Evolutionary conservation across 2,888 invertebrate species (phyloP).

Genomic region (Sycophila texana): DNA sequence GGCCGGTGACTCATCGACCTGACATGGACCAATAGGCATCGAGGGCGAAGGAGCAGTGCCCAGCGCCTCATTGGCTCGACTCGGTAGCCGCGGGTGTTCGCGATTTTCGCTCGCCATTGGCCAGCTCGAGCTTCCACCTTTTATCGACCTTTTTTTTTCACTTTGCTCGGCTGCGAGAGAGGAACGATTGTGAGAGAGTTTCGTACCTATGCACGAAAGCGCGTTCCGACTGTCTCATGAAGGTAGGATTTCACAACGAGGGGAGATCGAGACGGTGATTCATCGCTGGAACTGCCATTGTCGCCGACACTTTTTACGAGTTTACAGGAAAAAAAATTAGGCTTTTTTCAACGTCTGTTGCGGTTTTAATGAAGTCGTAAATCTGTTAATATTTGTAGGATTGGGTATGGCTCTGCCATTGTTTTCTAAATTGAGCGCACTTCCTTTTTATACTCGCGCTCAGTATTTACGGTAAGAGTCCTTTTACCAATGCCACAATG

Average conservation of each 20-base stretch:
- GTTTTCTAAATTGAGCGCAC: background rate
- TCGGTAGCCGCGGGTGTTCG: conserved; percentile 60
- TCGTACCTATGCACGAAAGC: conserved; percentile 31
- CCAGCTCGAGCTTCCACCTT: conserved; percentile 6
- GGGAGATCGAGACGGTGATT: conserved; percentile 47
- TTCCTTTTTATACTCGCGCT: too few species aligned
- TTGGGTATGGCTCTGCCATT: background rate
- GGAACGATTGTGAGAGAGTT: conserved; percentile 45
- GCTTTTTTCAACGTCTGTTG: conserved; percentile 18
- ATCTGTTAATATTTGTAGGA: conserved; percentile 1
- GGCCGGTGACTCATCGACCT: conserved; percentile 62
- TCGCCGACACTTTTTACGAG: conserved; percentile 43
- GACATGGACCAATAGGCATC: conserved; percentile 64
- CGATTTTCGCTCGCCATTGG: conserved; percentile 57
- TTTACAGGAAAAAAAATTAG: conserved; percentile 46
- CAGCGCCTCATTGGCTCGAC: conserved; percentile 62
- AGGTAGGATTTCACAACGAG: conserved; percentile 56
- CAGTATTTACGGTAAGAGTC: too few species aligned
- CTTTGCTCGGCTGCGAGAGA: conserved; percentile 36
- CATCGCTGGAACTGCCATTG: conserved; percentile 50
- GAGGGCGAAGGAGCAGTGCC: conserved; percentile 59
- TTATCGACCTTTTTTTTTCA: conserved; percentile 44
- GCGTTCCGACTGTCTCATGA: conserved; percentile 46
- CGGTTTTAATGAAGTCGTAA: conserved; percentile 51
- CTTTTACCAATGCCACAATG: too few species aligned